A percentile compares a stretch with the other conserved stretches of the same genome.
Evolutionary conservation across 2,888 invertebrate genomes (phyloP).

Genomic region (Tachina fera): DNA sequence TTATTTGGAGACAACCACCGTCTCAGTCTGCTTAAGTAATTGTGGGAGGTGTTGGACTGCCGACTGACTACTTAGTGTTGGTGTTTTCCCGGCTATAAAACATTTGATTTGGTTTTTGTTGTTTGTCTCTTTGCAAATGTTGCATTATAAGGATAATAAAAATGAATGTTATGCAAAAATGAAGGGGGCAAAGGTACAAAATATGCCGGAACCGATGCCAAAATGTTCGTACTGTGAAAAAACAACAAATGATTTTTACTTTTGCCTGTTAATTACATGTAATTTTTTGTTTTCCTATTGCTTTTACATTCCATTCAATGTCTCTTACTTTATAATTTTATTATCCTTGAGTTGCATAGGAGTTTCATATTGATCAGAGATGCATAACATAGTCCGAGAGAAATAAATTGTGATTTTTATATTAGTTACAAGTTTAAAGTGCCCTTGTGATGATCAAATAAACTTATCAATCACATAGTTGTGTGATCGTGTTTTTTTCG

Average conservation of each 20-base stretch:
- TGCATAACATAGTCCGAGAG: not conserved
- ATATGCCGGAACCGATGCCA: slow-evolving; percentile 53
- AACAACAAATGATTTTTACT: slow-evolving; percentile 44
- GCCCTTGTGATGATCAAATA: too few species aligned
- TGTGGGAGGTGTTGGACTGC: slow-evolving; percentile 14
- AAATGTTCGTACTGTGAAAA: not conserved
- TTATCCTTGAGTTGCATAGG: not conserved
- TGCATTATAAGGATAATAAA: slow-evolving; percentile 52
- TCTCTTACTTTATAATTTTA: slow-evolving; percentile 7
- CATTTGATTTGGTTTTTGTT: slow-evolving; percentile 21
- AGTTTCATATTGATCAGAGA: not conserved
- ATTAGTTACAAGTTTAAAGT: too few species aligned
- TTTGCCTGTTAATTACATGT: slow-evolving; percentile 68
- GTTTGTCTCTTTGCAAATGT: slow-evolving; percentile 11
- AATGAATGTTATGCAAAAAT: slow-evolving; percentile 7
- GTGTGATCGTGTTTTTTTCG: too few species aligned
- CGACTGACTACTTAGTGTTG: not conserved
- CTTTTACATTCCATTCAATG: slow-evolving; percentile 2
- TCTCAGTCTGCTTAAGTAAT: not conserved
- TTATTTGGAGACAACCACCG: slow-evolving; percentile 22
- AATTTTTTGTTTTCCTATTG: slow-evolving; percentile 48
- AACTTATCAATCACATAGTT: too few species aligned
- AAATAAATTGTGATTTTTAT: too few species aligned
- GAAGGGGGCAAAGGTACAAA: slow-evolving; percentile 9
- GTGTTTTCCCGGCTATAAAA: not conserved